Percentiles rank a stretch among this genome's conserved stretches.
Conservation (phyloP, 2,113 vertebrate genomes). For the Procapra przewalskii region DNA sequence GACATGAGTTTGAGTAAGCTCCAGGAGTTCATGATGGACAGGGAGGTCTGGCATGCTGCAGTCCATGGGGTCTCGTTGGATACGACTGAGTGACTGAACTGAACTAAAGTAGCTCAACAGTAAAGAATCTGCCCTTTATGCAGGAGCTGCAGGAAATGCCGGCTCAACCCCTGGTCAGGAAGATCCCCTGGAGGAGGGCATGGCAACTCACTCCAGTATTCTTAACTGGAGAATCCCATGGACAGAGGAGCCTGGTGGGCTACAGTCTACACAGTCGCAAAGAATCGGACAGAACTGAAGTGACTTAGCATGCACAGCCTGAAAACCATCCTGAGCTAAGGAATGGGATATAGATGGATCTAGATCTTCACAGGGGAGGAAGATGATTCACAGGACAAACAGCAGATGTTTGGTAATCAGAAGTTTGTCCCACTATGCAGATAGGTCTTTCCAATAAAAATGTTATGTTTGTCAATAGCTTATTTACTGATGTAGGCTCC, state of each 20-base stretch:
- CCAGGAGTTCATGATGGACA: not conserved
- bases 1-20: not conserved
- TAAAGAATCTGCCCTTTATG: not conserved
- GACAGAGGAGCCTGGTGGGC: not conserved
- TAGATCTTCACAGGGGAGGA: not conserved
- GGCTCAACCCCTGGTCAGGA: not conserved
- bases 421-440: not conserved
- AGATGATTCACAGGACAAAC: not conserved
- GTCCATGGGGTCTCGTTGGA: not conserved
- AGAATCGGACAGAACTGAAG: not conserved
- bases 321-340: not conserved
- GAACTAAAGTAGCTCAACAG: not conserved
- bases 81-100: rapidly evolving
- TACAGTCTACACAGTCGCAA: not conserved
- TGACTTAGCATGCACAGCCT: not conserved
- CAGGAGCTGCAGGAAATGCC: not conserved
- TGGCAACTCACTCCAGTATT: not conserved
- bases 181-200: not conserved
- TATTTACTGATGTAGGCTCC: not conserved
- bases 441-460: not conserved
- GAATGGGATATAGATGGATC: not conserved
- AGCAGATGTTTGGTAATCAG: not conserved
- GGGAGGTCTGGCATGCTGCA: not conserved
- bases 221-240: not conserved
- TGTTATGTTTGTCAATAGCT: not conserved